phyloP scores from a whole-genome alignment of 2,113 vertebrate species.

The Tetraodon nigroviridis region DNA sequence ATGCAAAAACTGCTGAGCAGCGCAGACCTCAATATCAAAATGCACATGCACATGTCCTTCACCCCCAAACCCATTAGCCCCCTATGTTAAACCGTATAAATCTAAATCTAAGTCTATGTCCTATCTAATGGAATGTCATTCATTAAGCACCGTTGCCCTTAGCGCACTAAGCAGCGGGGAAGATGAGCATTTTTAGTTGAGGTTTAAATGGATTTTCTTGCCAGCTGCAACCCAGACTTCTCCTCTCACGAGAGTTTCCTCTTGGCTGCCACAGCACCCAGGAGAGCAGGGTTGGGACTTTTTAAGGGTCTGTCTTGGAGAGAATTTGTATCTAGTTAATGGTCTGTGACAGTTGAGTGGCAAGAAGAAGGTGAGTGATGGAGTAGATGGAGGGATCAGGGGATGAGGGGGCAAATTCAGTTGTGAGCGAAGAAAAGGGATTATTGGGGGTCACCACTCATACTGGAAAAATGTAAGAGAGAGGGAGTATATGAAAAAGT shows the following conservation, averaged over 20 bases:
- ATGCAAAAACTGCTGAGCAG: slow-evolving; percentile 3
- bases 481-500: not conserved
- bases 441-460: slow-evolving; percentile 1
- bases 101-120: slow-evolving; percentile 13
- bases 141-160: slow-evolving; percentile 36
- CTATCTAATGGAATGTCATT: slow-evolving; percentile 24
- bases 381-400: not conserved
- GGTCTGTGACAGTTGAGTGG: slow-evolving; percentile 64
- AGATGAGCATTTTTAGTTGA: slow-evolving; percentile 44
- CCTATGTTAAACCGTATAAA: slow-evolving; percentile 13
- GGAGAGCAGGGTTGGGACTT: slow-evolving; percentile 40
- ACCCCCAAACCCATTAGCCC: not conserved
- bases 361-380: slow-evolving; percentile 29
- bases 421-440: slow-evolving; percentile 22
- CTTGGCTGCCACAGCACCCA: slow-evolving; percentile 38
- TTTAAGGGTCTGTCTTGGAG: slow-evolving; percentile 51
- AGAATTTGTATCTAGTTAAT: slow-evolving; percentile 70
- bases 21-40: not conserved
- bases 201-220: slow-evolving; percentile 59
- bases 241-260: slow-evolving; percentile 48
- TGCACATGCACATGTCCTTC: not conserved
- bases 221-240: slow-evolving; percentile 41
- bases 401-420: not conserved
- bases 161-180: slow-evolving; percentile 34
- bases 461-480: not conserved